Evolutionary conservation across 2,113 vertebrate species (phyloP).

Genomic region (Pimephales promelas): DNA sequence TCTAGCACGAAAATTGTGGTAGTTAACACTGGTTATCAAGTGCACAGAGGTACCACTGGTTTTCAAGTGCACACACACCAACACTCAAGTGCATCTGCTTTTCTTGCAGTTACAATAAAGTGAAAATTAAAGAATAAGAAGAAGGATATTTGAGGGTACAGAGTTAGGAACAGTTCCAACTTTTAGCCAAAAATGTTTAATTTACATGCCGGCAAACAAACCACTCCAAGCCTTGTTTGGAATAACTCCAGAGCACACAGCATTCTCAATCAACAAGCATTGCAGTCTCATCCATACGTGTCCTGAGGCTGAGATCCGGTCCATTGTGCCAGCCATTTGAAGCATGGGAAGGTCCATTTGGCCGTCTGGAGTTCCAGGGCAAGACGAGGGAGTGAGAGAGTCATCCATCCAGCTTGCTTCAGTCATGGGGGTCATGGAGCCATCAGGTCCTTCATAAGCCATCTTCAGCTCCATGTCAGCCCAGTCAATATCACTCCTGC

Average conservation of each 20-base stretch:
- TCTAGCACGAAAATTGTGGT: neutral
- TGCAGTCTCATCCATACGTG: constrained; percentile 82
- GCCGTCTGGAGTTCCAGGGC: constrained; percentile 66
- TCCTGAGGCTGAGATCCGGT: constrained; percentile 91
- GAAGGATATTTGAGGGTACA: neutral
- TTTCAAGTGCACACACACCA: neutral
- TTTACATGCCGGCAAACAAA: constrained; percentile 41
- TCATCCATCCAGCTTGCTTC: constrained; percentile 78
- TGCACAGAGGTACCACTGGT: neutral
- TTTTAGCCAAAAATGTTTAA: constrained; percentile 4
- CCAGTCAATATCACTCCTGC: constrained; percentile 74
- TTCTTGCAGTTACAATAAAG: neutral
- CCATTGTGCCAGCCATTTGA: constrained; percentile 70
- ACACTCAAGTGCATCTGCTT: neutral
- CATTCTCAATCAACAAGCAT: constrained; percentile 17
- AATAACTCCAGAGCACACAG: neutral
- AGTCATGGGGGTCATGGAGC: constrained; percentile 72
- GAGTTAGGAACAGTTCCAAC: neutral
- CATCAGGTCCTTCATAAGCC: constrained; percentile 66
- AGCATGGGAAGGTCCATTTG: constrained; percentile 73
- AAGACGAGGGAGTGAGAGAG: constrained; percentile 67
- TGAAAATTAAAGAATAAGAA: neutral
- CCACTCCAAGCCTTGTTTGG: neutral
- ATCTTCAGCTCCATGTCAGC: constrained; percentile 75
- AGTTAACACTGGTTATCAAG: neutral